Conservation (phyloP, 2,888 invertebrate species). For the Scelioninae gen. 2 region DNA sequence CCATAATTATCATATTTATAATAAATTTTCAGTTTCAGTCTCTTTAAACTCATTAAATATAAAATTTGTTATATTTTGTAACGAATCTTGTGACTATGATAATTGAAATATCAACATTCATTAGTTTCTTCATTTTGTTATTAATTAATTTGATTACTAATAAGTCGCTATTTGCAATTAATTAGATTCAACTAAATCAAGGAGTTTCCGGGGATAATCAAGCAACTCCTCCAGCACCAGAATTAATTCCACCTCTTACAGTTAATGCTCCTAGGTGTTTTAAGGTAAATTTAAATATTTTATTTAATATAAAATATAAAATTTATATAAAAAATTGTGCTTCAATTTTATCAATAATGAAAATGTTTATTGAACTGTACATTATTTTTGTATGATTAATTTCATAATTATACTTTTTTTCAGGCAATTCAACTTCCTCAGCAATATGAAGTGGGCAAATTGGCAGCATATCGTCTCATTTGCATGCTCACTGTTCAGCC, state of each 20-base stretch:
- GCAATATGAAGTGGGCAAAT: conserved; percentile 83
- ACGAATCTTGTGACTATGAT: too few relatives aligned
- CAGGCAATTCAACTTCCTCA: conserved; percentile 79
- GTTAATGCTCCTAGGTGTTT: conserved; percentile 96
- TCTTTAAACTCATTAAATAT: too few relatives aligned
- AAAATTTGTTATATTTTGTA: too few relatives aligned
- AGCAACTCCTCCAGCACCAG: conserved; percentile 84
- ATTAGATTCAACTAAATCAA: conserved; percentile 84
- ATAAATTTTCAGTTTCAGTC: too few relatives aligned
- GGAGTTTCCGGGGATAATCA: conserved; percentile 87
- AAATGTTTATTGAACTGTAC: too few relatives aligned
- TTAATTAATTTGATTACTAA: too few relatives aligned
- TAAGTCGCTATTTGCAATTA: background rate
- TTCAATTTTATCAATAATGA: too few relatives aligned
- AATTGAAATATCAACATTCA: too few relatives aligned
- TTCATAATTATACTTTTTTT: too few relatives aligned
- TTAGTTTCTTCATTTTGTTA: background rate
- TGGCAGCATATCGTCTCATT: conserved; percentile 90
- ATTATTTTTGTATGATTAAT: too few relatives aligned
- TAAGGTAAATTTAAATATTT: conserved; percentile 78
- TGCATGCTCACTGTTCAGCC: conserved; percentile 87
- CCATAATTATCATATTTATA: too few relatives aligned
- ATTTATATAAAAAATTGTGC: too few relatives aligned
- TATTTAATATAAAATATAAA: background rate
- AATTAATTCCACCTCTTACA: conserved; percentile 88